Evolutionary conservation across 2,113 vertebrate genomes (phyloP), one percentile per base, ranked within the genome.

Genomic region (Ctenomys sociabilis): DNA sequence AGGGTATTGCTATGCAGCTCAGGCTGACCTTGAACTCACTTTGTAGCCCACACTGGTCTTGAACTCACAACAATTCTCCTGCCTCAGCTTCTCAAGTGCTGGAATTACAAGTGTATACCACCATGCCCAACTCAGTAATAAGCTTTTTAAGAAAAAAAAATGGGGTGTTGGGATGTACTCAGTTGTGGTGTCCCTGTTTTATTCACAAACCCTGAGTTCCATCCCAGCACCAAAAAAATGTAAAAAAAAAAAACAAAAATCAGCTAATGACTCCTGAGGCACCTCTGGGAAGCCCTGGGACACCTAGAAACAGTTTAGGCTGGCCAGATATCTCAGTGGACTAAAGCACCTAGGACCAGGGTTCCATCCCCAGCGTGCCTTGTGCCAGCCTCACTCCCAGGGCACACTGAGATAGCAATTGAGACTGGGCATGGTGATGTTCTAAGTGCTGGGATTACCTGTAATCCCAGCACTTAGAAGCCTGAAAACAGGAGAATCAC

Each of bases 241-340:
- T 9, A 22, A 66, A 66, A 32, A 37, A 9, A 72, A 37, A 66
- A 66, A 30, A 26, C 7, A 22, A 72, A 37, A 16, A 16, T 75
- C 49, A 6, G 73, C 43, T 77, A 59, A 14, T 61, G 40, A 95
- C 78, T 78, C 88, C 64, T 81, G 30, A 75, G 40, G 68, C 13
- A 87, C 26, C 81, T 88, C 66, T 90, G 37, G 59, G 43, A 95
- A 95, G 63, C 59, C 43, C 40, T 77, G 37, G 5, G 40, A 89
- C 68, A 95, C 43, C 26, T 72, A 11, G 73, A 81, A 91, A 85
- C 14, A 90, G 26, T 82, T 84, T 85, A 35, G 63, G 54, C 54
- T 54, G 13, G 13, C 54, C 54, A 54, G 54, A 54, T 54, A 54
- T 12, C 13, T 54, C 54, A 54, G 14, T 14, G 16, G 14, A 54